Evolutionary conservation across 2,113 vertebrate species (phyloP), one percentile per base, ranked within the genome.

Genomic region (Chlamydotis undulata): DNA sequence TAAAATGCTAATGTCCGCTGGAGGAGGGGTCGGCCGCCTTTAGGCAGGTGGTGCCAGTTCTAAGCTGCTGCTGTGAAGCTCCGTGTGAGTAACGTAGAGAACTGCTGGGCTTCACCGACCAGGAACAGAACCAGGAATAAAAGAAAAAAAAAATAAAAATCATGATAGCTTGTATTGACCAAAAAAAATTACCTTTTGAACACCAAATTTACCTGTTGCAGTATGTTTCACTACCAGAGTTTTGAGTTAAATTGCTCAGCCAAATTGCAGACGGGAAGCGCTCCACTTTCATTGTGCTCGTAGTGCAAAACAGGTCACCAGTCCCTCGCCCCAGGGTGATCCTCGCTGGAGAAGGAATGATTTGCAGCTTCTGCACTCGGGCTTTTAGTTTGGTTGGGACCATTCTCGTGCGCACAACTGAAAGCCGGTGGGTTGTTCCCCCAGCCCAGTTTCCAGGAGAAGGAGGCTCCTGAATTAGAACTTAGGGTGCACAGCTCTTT

Each of bases 401-500:
- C 87, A 55, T 39, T 68, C 71, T 70, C 2, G 7, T n/a, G 47
- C 4, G 3, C 67, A 15, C 88, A 89, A 41, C 63, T 89, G 89
- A 47, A 83, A 23, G 37, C 57, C 70, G 33, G 45, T 3, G 76
- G 88, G 90, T 76, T 83, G 53, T 29, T 69, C 29, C 69, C 68
- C 47, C 77, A 68, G 73, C 75, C 60, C 23, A 4, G 43, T 67
- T 88, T 93, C 75, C 77, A 82, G 78, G 90, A 75, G 78, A 29
- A 60, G 53, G 90, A 85, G 47, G 87, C 49, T 93, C 81, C 91
- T 89, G 93, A 89, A 50, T 4, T 31, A 55, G 49, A 84, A 37
- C 31, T 65, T 65, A 57, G 89, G 91, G 92, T 94, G 92, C 96
- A 94, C 78, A 85, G 89, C 81, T 95, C 70, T 79, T 61, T 80